A percentile compares a stretch with the other conserved stretches of the same genome.
phyloP scores from a whole-genome alignment of 2,797 vertebrate genomes.

The Amblyraja radiata region DNA sequence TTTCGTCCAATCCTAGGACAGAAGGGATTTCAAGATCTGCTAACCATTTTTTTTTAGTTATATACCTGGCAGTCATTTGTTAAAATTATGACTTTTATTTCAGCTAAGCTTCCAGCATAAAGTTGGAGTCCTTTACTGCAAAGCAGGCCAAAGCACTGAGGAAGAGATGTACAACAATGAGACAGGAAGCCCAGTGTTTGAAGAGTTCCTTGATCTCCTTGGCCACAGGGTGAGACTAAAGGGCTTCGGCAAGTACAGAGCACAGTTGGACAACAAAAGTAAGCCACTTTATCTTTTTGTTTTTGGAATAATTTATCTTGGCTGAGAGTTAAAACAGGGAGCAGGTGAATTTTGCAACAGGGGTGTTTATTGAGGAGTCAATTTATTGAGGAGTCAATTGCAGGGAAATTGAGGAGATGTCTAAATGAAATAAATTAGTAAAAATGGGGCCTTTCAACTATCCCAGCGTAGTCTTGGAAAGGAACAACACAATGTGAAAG shows the following conservation, averaged over 20 bases:
- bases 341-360: background rate
- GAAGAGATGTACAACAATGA: constrained; percentile 99
- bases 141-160: constrained; percentile 89
- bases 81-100: constrained; percentile 43
- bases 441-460: too few relatives aligned
- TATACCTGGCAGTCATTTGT: background rate
- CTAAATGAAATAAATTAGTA: too few relatives aligned
- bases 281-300: constrained; percentile 49
- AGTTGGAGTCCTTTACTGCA: constrained; percentile 92
- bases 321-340: background rate
- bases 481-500: too few relatives aligned
- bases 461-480: too few relatives aligned
- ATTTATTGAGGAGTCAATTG: too few relatives aligned
- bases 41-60: background rate
- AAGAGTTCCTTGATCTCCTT: constrained; percentile 91
- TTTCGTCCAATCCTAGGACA: background rate
- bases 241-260: constrained; percentile 89
- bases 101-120: constrained; percentile 99
- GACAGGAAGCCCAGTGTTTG: constrained; percentile 79
- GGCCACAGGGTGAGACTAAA: constrained; percentile 90
- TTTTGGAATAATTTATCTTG: background rate
- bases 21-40: constrained; percentile 1
- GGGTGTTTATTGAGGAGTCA: background rate
- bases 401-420: too few relatives aligned
- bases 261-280: constrained; percentile 97